A percentile compares a stretch with the other conserved stretches of the same genome.
Conservation (phyloP, 2,113 vertebrate species). For the Procavia capensis region DNA sequence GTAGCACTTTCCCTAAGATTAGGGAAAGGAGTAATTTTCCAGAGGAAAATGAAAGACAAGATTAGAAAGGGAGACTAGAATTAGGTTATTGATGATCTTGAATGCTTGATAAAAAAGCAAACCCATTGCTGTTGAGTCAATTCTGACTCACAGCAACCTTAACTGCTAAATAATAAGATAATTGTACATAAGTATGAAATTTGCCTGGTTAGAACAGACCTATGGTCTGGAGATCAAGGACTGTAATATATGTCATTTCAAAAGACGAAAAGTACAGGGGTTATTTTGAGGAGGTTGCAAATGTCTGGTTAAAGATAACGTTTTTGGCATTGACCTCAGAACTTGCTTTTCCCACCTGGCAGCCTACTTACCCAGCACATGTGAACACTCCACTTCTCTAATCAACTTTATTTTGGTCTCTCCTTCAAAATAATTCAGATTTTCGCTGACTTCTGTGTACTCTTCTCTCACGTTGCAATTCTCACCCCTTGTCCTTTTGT, state of each 20-base stretch:
- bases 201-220: background rate
- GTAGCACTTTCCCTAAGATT: background rate
- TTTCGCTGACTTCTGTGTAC: background rate
- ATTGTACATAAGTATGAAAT: background rate
- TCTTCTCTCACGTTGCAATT: background rate
- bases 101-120: background rate
- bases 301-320: background rate
- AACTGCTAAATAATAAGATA: background rate
- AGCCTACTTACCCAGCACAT: background rate
- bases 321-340: background rate
- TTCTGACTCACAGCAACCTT: background rate
- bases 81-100: background rate
- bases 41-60: background rate
- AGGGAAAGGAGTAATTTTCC: background rate
- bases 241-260: background rate
- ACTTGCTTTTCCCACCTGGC: background rate
- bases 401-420: background rate
- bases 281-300: background rate
- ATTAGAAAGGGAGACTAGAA: background rate
- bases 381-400: background rate
- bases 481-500: fast-evolving
- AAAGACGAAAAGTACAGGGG: background rate
- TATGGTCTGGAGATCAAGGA: background rate
- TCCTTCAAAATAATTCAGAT: background rate
- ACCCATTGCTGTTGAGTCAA: no score